These are phyloP conservation scores for Glaucidium brasilianum DNA, from an alignment of 2,113 vertebrate genomes.

Conservation along the genomic window DNA sequence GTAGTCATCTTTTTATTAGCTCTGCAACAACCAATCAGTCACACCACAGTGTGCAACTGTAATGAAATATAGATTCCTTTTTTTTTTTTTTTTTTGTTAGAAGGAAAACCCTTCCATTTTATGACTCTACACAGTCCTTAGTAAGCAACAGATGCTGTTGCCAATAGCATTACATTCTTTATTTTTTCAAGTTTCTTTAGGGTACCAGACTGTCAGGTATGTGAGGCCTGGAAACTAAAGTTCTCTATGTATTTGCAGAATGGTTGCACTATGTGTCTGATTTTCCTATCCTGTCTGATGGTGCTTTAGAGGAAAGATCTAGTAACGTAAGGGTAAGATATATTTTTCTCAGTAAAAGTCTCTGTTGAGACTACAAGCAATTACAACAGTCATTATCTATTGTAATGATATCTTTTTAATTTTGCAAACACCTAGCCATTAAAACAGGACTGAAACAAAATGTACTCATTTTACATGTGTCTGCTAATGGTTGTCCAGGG, in stretches of 20 bases:
- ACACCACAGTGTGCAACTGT: conserved; percentile 32
- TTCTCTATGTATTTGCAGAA: neutral
- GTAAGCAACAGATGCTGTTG: neutral
- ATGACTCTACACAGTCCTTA: conserved; percentile 1
- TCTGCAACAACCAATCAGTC: conserved; percentile 66
- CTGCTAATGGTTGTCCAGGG: neutral
- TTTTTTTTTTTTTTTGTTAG: neutral
- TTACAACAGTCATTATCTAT: conserved; percentile 34
- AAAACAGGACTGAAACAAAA: conserved; percentile 19
- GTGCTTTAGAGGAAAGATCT: neutral
- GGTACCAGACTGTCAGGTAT: neutral
- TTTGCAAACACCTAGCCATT: conserved; percentile 30
- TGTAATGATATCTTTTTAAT: conserved; percentile 29
- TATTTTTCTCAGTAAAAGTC: conserved; percentile 8
- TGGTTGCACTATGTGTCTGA: neutral
- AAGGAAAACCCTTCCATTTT: neutral
- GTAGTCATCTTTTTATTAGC: conserved; percentile 70
- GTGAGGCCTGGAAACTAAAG: neutral
- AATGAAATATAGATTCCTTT: conserved; percentile 34
- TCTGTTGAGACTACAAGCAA: conserved; percentile 26
- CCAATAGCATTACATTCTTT: neutral
- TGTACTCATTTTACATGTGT: neutral
- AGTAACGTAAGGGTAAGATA: neutral
- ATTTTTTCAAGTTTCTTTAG: neutral
- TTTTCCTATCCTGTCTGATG: neutral